Base-by-base conservation (phyloP, 2,113 vertebrate genomes). In the Bambusicola thoracicus region DNA sequence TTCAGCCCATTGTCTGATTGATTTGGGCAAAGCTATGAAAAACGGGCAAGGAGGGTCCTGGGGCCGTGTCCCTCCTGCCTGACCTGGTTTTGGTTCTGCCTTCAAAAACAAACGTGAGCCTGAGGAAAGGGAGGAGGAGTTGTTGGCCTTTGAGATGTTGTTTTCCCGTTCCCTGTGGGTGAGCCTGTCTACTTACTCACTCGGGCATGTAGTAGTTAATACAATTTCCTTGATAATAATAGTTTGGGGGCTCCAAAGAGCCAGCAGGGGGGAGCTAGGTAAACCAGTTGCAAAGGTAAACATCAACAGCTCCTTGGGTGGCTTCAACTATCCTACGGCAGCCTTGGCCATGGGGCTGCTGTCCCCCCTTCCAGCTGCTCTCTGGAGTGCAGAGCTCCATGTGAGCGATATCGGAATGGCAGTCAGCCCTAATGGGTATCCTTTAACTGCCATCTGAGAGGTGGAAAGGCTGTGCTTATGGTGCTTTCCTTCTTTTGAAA, bases 81-180 rank as follows among this genome's bases (percentile, higher is more conserved):
- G 30, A 32, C 4, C 74, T 92, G 59, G 6, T 80, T 87, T 92
- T 38, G 63, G 41, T 77, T 94, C 30, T 61, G 36, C 67, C 46
- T 88, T 90, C 58, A 74, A 72, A 89, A 90, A 29, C 66, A 85
- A 73, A 87, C 25, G 29, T 49, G 58, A 82, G 70, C 81, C 72
- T 55, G 72, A 93, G 72, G 84, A 96, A 91, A 85, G 67, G 78
- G 89, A 87, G 85, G 84, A 81, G 61, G 63, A 86, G 46, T 59
- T 43, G 63, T 68, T 62, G 92, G 66, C 34, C 67, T 89, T 87
- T 93, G 74, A 73, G 86, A 82, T 67, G 92, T 92, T 81, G 77
- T 92, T 94, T 81, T 82, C 44, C 75, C 25, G 13, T 91, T 93
- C 44, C 62, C 67, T 73, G n/a, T 56, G 2, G 6, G 30, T 82